Evolutionary conservation across 2,888 invertebrate genomes (phyloP).

Genomic region (Tholera decimalis): DNA sequence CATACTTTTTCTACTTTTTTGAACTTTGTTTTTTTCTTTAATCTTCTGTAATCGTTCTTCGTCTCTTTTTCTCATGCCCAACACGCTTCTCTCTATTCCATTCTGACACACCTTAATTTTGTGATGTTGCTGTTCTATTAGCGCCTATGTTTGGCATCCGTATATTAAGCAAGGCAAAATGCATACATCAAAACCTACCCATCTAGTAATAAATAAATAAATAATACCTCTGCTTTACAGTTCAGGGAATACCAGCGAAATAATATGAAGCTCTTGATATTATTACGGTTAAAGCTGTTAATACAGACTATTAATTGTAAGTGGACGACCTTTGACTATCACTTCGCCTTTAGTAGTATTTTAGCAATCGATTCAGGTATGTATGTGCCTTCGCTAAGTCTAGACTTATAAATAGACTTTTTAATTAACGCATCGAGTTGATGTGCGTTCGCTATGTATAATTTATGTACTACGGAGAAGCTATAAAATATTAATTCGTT

Average conservation of each 20-base stretch:
- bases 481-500: conserved; percentile 1
- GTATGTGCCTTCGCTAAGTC: conserved; percentile 8
- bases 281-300: conserved; percentile 1
- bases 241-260: not conserved
- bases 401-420: conserved; percentile 17
- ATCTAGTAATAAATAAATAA: too few relatives aligned
- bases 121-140: too few relatives aligned
- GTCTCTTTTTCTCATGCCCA: too few relatives aligned
- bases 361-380: conserved; percentile 16
- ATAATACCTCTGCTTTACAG: not conserved
- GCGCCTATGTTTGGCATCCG: too few relatives aligned
- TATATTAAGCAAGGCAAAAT: too few relatives aligned
- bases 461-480: conserved; percentile 2
- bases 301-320: conserved; percentile 24
- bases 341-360: conserved; percentile 4
- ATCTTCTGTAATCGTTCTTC: too few relatives aligned
- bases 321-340: conserved; percentile 29
- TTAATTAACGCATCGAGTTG: conserved; percentile 18
- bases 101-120: too few relatives aligned
- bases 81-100: too few relatives aligned
- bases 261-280: not conserved
- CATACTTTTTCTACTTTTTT: too few relatives aligned
- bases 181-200: too few relatives aligned
- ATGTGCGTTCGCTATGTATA: conserved; percentile 29
- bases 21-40: too few relatives aligned